phyloP scores from a whole-genome alignment of 2,888 invertebrate genomes.

The Neuroscelio doddi region DNA sequence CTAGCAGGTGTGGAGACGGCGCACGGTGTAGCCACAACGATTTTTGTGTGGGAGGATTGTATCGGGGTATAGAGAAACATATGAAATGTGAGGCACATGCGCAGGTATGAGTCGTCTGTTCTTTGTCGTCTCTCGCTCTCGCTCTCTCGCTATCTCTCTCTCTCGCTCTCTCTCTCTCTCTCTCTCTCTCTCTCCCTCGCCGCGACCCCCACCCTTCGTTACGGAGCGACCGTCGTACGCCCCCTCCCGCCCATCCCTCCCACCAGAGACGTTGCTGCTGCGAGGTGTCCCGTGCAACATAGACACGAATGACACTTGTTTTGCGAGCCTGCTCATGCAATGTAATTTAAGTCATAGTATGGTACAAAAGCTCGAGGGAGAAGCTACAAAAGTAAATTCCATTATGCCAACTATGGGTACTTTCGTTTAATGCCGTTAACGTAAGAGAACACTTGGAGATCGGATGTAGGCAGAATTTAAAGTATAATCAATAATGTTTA shows the following conservation, averaged over 20 bases:
- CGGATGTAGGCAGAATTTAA: slow-evolving; percentile 42
- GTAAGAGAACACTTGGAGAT: slow-evolving; percentile 36
- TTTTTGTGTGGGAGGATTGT: too few relatives aligned
- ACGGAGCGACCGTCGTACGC: neutral
- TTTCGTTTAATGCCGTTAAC: slow-evolving; percentile 58
- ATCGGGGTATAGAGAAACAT: too few relatives aligned
- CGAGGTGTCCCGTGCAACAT: slow-evolving; percentile 10
- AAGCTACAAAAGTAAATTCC: slow-evolving; percentile 65
- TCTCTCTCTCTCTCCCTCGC: too few relatives aligned
- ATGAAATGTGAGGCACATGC: too few relatives aligned
- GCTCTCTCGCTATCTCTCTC: too few relatives aligned
- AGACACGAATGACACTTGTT: slow-evolving; percentile 52
- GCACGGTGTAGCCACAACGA: too few relatives aligned
- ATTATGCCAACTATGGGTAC: slow-evolving; percentile 56
- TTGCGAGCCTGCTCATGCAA: slow-evolving; percentile 42
- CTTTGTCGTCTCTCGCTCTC: too few relatives aligned
- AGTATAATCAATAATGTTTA: slow-evolving; percentile 37
- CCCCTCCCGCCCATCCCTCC: slow-evolving; percentile 7
- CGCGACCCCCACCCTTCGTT: neutral
- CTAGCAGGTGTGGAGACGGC: too few relatives aligned
- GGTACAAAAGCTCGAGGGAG: slow-evolving; percentile 43
- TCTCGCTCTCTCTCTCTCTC: too few relatives aligned
- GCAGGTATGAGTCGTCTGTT: too few relatives aligned
- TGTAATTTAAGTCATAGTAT: slow-evolving; percentile 52
- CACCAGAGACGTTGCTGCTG: neutral